A percentile compares a stretch with the other conserved stretches of the same genome.
phyloP scores from a whole-genome alignment of 2,888 invertebrate species.

The Caenorhabditis wallacei region DNA sequence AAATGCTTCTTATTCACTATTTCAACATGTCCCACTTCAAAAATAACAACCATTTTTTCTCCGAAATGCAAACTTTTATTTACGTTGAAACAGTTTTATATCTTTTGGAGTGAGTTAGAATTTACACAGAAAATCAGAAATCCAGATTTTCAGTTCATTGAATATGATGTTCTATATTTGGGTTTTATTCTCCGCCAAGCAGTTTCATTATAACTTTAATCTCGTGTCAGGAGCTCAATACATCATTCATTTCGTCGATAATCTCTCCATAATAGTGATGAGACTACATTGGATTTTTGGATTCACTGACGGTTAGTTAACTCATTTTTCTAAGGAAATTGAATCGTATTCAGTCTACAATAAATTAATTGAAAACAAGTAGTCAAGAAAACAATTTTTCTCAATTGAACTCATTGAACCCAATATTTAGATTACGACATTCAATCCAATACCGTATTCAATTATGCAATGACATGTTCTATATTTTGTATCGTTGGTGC shows the following conservation, averaged over 20 bases:
- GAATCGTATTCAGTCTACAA: no score
- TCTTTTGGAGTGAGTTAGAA: slow-evolving; percentile 28
- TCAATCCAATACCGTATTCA: slow-evolving; percentile 7
- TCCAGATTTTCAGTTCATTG: slow-evolving; percentile 24
- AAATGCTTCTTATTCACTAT: slow-evolving; percentile 40
- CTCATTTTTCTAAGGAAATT: neutral
- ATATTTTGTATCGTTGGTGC: slow-evolving; percentile 30
- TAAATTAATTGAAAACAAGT: no score
- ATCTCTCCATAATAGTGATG: slow-evolving; percentile 31
- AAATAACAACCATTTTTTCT: neutral
- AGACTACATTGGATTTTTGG: slow-evolving; percentile 37
- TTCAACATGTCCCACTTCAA: slow-evolving; percentile 42
- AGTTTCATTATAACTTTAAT: slow-evolving; percentile 56
- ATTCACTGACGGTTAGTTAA: neutral
- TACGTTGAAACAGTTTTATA: slow-evolving; percentile 38
- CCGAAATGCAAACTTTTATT: neutral
- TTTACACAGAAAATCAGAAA: neutral
- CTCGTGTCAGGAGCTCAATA: slow-evolving; percentile 38
- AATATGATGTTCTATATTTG: slow-evolving; percentile 42
- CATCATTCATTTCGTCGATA: slow-evolving; percentile 49
- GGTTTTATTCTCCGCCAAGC: slow-evolving; percentile 43
- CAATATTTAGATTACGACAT: slow-evolving; percentile 18
- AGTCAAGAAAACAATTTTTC: no score
- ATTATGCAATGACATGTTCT: slow-evolving; percentile 27
- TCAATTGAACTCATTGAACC: no score